Evolutionary conservation across 2,797 vertebrate species (phyloP), one percentile per base, ranked within the genome.

Genomic region (Schizothorax lantsangensis): DNA sequence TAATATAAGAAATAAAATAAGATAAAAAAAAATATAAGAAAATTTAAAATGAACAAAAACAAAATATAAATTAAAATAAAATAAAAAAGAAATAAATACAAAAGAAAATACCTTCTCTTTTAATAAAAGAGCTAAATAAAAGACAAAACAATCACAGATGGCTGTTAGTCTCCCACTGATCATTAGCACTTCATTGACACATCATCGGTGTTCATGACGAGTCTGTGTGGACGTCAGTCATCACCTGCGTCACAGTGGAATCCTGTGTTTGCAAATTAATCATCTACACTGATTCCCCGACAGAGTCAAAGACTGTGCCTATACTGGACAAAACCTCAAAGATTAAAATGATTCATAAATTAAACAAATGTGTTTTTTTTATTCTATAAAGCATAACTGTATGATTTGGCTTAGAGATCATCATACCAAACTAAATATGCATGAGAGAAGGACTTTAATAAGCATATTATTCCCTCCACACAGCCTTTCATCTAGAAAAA

Each of bases 191-290:
- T 81, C 21, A 64, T 5, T 47, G 40, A 81, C 78, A 40, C 52
- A 57, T 83, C 23, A n/a, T 71, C 1, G 40, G 47, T 54, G 75
- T 57, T 26, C 19, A 30, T 43, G 45, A 81, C 30, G 59, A 73
- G 52, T 49, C 40, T 69, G 49, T 59, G 38, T 3, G 8, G 68
- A 81, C 40, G 40, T 66, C 79, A 81, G 79, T 47, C 19, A 19
- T 66, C 30, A 79, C 77, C 54, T 79, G 79, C 43, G 62, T 81
- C 79, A 66, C 40, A 36, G 6, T 4, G n/a, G 10, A 81, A 66
- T 47, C 57, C 57, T 64, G 38, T 19, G 6, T 0, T 43, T 4
- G n/a, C 57, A 17, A 19, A 30, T 79, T 0, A 45, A 62, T 30
- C 2, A 19, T 45, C 38, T 6, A 7, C 15, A 30, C 40, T 0